phyloP scores from a whole-genome alignment of 2,888 invertebrate genomes.

The Linyphia triangularis region DNA sequence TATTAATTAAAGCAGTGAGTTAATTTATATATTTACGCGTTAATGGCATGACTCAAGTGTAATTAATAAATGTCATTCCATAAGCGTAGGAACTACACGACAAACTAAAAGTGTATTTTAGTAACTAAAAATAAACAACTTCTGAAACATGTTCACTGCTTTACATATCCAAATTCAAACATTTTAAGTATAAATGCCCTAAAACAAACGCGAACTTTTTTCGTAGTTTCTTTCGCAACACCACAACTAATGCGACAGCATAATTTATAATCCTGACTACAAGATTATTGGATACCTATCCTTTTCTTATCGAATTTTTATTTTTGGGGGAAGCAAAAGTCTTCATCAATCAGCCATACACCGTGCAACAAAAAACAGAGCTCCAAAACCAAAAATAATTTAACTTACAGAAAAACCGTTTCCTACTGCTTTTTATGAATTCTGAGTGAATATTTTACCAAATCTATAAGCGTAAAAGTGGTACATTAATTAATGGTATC shows the following conservation, averaged over 20 bases:
- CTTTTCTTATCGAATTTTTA: constrained; percentile 58
- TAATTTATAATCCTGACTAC: constrained; percentile 57
- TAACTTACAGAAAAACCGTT: constrained; percentile 36
- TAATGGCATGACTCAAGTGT: too few relatives aligned
- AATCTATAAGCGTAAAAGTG: constrained; percentile 2
- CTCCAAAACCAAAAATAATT: not conserved
- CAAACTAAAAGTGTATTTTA: too few relatives aligned
- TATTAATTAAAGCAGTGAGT: too few relatives aligned
- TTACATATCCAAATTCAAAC: too few relatives aligned
- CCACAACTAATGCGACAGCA: constrained; percentile 17
- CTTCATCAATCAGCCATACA: constrained; percentile 33
- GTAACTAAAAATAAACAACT: too few relatives aligned
- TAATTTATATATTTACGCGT: too few relatives aligned
- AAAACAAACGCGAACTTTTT: not conserved
- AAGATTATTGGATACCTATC: constrained; percentile 58
- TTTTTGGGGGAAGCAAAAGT: constrained; percentile 35
- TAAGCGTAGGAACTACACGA: too few relatives aligned
- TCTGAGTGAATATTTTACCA: constrained; percentile 10
- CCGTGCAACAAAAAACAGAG: not conserved
- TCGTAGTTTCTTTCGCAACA: not conserved
- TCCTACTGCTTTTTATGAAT: constrained; percentile 23
- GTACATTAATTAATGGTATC: constrained; percentile 20
- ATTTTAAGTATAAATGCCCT: not conserved
- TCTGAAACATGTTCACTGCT: too few relatives aligned
- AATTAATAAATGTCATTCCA: too few relatives aligned